phyloP scores from a whole-genome alignment of 1,140 invertebrate species.

The Diorhabda sublineata region DNA sequence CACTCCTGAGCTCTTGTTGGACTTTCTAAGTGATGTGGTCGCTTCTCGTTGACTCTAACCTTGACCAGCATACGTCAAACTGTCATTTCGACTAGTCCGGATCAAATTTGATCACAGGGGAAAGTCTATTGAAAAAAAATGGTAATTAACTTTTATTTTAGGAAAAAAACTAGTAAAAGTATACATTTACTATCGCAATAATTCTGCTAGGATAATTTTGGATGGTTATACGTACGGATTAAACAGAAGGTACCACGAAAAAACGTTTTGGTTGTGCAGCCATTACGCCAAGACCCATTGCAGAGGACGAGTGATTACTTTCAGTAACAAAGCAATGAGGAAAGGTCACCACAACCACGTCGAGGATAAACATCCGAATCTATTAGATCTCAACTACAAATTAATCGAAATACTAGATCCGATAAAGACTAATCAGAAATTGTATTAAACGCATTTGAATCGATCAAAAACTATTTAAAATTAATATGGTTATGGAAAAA shows the following conservation, averaged over 20 bases:
- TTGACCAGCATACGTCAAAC: too few species aligned
- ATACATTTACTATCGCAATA: slow-evolving; percentile 11
- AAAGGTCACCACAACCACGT: slow-evolving; percentile 17
- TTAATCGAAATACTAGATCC: not conserved
- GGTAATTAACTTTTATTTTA: not conserved
- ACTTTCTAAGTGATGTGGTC: too few species aligned
- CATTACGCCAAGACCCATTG: slow-evolving; percentile 15
- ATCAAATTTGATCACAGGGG: too few species aligned
- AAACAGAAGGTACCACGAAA: slow-evolving; percentile 16
- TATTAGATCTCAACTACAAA: slow-evolving; percentile 3
- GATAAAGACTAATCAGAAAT: not conserved
- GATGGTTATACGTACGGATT: slow-evolving; percentile 16
- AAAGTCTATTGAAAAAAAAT: not conserved
- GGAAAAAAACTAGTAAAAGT: slow-evolving; percentile 13
- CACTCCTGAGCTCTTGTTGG: too few species aligned
- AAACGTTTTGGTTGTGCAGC: slow-evolving; percentile 21
- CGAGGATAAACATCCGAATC: not conserved
- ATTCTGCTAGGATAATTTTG: slow-evolving; percentile 14
- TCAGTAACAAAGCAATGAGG: slow-evolving; percentile 9
- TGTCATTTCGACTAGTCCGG: too few species aligned
- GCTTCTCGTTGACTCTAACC: too few species aligned
- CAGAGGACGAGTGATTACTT: slow-evolving; percentile 17
- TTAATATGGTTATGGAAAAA: too few species aligned
- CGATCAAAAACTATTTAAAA: too few species aligned
- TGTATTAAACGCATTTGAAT: too few species aligned